Evolutionary conservation across 2,113 vertebrate genomes (phyloP), one percentile per base, ranked within the genome.

Genomic region (Macrotus californicus): DNA sequence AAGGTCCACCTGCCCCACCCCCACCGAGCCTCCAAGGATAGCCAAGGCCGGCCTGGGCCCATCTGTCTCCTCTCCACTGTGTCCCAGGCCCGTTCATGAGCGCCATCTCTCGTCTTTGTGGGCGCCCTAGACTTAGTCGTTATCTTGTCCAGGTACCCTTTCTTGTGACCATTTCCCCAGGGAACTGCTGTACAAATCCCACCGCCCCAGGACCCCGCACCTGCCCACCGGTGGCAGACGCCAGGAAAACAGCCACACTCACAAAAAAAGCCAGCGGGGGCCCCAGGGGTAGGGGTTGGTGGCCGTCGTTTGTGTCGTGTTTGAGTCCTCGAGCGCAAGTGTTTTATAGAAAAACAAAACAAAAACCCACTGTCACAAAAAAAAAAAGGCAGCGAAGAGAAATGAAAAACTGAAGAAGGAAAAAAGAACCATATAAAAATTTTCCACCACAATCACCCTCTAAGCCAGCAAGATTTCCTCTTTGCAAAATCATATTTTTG

Each of bases 401-500:
- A 96, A 89, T 75, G 91, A 96, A 95, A 94, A 94, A 52, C 77
- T 67, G 79, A 87, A 46, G 56, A 70, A 24, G 26, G n/a, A 10
- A 56, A 50, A 92, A 75, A 87, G 73, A 97, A 96, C 46, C 61
- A 92, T 91, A 92, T 86, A 76, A 90, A 61, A 95, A 4, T 14
- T 91, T 96, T 94, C 96, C 97, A 97, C 95, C 89, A 96, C 75
- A 89, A 8, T 19, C 93, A 94, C 93, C 97, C 97, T 97, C 92
- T 96, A 95, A 97, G 95, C 97, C 97, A 98, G 97, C 97, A 97
- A 94, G 93, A 97, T 83, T 89, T 96, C 94, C 96, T 97, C 97
- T 98, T 95, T 95, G 97, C 97, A 98, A 97, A 98, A 98, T 96
- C 98, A 86, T 98, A 98, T 98, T 98, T 98, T 98, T 98, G 98